phyloP scores from a whole-genome alignment of 2,113 vertebrate species.

The Calcarius ornatus region DNA sequence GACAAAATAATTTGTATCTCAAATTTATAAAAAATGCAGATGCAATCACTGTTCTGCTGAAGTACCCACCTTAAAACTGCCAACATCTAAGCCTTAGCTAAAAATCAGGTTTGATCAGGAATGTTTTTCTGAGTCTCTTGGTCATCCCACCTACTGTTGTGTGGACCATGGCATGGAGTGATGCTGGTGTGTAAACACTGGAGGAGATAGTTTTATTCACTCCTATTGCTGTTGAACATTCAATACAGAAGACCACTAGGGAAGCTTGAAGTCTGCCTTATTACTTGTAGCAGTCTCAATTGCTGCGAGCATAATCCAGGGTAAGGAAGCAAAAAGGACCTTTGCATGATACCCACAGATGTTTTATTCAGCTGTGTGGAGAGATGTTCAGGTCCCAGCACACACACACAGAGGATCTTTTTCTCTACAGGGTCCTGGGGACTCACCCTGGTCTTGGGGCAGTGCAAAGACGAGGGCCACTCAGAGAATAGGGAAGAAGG shows the following conservation, averaged over 20 bases:
- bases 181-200: neutral
- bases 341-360: no score
- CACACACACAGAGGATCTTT: no score
- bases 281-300: neutral
- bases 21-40: neutral
- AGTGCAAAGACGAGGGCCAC: no score
- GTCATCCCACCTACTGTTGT: neutral
- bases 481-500: no score
- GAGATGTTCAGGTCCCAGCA: no score
- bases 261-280: neutral
- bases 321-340: no score
- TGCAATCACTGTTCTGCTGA: neutral
- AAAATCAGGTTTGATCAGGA: neutral
- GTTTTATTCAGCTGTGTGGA: no score
- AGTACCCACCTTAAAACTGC: neutral
- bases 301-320: no score
- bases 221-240: neutral
- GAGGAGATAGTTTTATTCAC: neutral
- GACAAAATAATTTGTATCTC: neutral
- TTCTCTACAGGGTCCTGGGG: no score
- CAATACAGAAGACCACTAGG: neutral
- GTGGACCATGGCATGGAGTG: accelerated
- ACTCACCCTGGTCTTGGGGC: no score
- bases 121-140: neutral
- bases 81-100: neutral